Percentiles rank a stretch among this genome's conserved stretches.
These are phyloP conservation scores for Sesia apiformis DNA, from an alignment of 2,888 invertebrate genomes.

Conservation along the genomic window DNA sequence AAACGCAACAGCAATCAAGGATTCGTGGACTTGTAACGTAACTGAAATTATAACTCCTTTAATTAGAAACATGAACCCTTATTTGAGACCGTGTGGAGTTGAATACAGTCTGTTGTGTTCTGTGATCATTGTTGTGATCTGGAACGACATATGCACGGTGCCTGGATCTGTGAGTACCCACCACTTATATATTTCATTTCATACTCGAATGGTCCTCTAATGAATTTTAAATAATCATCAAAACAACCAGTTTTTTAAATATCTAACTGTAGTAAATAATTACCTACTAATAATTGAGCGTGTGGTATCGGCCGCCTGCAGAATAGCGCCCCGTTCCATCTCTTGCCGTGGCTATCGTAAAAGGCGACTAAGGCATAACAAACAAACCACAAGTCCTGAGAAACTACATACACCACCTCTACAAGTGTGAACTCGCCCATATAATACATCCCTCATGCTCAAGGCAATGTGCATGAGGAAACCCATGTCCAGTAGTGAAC, in stretches of 20 bases:
- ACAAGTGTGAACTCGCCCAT: too few relatives aligned
- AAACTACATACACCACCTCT: too few relatives aligned
- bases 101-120: slow-evolving; percentile 89
- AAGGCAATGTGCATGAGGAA: too few relatives aligned
- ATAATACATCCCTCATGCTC: too few relatives aligned
- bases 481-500: not conserved
- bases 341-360: too few relatives aligned
- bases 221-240: too few relatives aligned
- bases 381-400: not conserved
- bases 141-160: slow-evolving; percentile 81
- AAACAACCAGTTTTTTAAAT: too few relatives aligned
- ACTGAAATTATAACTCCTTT: slow-evolving; percentile 75
- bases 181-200: not conserved
- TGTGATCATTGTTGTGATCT: slow-evolving; percentile 84
- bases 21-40: slow-evolving; percentile 54
- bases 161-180: slow-evolving; percentile 53
- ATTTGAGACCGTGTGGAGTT: slow-evolving; percentile 87
- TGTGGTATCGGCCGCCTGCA: too few relatives aligned
- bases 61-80: slow-evolving; percentile 80
- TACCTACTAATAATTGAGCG: too few relatives aligned
- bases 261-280: too few relatives aligned
- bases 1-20: slow-evolving; percentile 17
- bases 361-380: too few relatives aligned
- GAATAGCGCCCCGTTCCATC: not conserved
- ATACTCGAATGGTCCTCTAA: too few relatives aligned